Evolutionary conservation across 2,113 vertebrate genomes (phyloP).

Genomic region (Ceratotherium simum): DNA sequence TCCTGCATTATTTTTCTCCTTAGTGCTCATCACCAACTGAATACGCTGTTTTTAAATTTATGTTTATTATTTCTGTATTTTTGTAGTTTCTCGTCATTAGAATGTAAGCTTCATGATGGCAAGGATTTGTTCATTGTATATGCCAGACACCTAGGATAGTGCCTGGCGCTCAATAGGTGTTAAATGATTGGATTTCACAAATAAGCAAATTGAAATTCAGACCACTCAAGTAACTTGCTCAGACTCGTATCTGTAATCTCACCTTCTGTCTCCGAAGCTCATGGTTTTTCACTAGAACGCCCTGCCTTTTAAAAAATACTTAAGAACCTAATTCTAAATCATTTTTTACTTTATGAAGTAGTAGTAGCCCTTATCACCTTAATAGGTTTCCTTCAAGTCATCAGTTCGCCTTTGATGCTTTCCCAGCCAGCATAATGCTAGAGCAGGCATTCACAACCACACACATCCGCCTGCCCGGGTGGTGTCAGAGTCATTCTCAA

Average conservation of each 20-base stretch:
- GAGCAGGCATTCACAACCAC: not conserved
- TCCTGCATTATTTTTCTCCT: not conserved
- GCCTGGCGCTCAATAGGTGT: not conserved
- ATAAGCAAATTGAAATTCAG: constrained; percentile 8
- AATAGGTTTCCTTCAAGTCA: not conserved
- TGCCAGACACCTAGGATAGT: not conserved
- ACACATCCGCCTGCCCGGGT: too few relatives aligned
- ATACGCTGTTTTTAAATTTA: not conserved
- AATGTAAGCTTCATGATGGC: not conserved
- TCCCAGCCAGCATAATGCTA: not conserved
- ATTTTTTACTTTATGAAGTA: not conserved
- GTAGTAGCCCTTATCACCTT: constrained; percentile 4
- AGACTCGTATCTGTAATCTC: not conserved
- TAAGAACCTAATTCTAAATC: not conserved
- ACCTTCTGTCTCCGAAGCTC: not conserved
- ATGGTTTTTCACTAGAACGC: not conserved
- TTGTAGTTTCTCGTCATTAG: not conserved
- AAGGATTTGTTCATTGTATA: constrained; percentile 20
- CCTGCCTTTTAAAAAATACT: not conserved
- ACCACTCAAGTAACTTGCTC: not conserved
- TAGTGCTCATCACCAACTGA: not conserved
- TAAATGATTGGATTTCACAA: constrained; percentile 26
- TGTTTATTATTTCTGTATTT: not conserved
- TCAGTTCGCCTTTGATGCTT: not conserved
- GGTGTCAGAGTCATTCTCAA: not conserved